A percentile compares a stretch with the other conserved stretches of the same genome.
These are phyloP conservation scores for Brachyopa scutellaris DNA, from an alignment of 2,888 invertebrate genomes.

Conservation along the genomic window DNA sequence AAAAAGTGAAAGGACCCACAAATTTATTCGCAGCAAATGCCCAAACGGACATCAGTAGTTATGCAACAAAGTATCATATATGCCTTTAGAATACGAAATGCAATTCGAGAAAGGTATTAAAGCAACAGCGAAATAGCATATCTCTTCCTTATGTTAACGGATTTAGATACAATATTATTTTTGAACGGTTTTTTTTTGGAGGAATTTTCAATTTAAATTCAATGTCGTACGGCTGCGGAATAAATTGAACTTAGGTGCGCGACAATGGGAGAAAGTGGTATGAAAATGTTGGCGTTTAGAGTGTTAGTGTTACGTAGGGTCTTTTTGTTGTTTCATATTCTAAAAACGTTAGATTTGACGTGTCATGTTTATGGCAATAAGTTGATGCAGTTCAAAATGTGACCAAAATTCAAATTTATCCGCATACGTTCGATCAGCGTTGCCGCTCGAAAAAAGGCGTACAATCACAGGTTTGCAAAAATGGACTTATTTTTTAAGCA, in stretches of 20 bases:
- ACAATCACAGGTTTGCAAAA: too few relatives aligned
- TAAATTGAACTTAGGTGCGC: background rate
- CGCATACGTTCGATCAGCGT: too few relatives aligned
- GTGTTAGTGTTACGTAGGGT: slow-evolving; percentile 1
- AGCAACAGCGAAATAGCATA: background rate
- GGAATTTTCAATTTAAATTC: slow-evolving; percentile 19
- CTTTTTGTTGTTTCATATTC: background rate
- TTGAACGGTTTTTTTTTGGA: slow-evolving; percentile 1
- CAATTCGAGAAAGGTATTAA: too few relatives aligned
- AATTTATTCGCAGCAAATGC: too few relatives aligned
- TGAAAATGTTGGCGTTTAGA: background rate
- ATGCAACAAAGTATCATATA: slow-evolving; percentile 53
- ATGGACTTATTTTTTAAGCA: too few relatives aligned
- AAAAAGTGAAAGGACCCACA: slow-evolving; percentile 32
- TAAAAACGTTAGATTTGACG: too few relatives aligned
- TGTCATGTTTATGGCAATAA: too few relatives aligned
- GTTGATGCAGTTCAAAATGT: too few relatives aligned
- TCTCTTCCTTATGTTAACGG: slow-evolving; percentile 13
- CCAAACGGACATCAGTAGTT: slow-evolving; percentile 12
- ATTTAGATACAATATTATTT: too few relatives aligned
- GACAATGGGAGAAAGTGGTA: slow-evolving; percentile 29
- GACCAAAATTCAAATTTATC: too few relatives aligned
- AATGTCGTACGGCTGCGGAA: slow-evolving; percentile 37
- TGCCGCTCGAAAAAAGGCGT: too few relatives aligned
- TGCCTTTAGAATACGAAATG: slow-evolving; percentile 41